A percentile compares a stretch with the other conserved stretches of the same genome.
Conservation (phyloP, 2,888 invertebrate species). For the Willowsia nigromaculata region DNA sequence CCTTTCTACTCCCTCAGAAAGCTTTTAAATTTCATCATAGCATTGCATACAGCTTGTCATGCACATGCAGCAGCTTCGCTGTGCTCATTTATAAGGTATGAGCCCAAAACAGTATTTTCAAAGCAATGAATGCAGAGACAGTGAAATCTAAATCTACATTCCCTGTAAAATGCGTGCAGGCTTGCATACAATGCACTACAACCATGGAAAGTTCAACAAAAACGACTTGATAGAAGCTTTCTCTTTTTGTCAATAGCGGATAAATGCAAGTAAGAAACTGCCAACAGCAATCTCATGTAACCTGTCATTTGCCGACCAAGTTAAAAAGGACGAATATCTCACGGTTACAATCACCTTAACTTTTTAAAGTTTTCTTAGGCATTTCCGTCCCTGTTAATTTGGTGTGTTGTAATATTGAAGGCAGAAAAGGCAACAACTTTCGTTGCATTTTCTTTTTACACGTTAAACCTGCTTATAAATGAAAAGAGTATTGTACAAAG, state of each 20-base stretch:
- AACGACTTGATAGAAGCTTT: background rate
- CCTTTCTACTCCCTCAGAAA: constrained; percentile 3
- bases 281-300: constrained; percentile 65
- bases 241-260: constrained; percentile 29
- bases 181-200: background rate
- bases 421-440: constrained; percentile 10
- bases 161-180: background rate
- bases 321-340: background rate
- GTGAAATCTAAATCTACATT: background rate
- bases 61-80: background rate
- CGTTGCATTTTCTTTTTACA: constrained; percentile 18
- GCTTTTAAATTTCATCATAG: constrained; percentile 57
- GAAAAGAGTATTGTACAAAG: constrained; percentile 8
- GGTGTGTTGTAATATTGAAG: background rate
- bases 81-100: background rate
- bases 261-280: constrained; percentile 35
- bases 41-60: background rate
- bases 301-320: constrained; percentile 48
- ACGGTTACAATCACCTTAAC: constrained; percentile 34
- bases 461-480: background rate
- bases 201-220: background rate
- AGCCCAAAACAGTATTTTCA: background rate
- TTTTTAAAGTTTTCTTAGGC: constrained; percentile 28
- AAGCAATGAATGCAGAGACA: background rate
- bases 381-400: constrained; percentile 51